phyloP scores from a whole-genome alignment of 2,888 invertebrate species.

The Apeira syringaria region DNA sequence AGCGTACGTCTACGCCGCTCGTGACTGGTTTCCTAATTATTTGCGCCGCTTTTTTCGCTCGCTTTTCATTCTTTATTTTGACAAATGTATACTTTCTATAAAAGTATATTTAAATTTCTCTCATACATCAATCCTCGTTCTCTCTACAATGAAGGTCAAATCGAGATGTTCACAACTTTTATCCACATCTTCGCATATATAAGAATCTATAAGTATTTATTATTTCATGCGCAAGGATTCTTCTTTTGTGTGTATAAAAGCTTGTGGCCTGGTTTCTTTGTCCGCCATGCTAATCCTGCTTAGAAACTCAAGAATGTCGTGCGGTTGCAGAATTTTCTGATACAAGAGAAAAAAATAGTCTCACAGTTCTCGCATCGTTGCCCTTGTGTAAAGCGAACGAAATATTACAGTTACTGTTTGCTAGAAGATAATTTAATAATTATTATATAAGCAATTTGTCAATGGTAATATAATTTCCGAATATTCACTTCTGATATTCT shows the following conservation, averaged over 20 bases:
- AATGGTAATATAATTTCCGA: slow-evolving; percentile 39
- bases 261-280: slow-evolving; percentile 8
- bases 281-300: slow-evolving; percentile 7
- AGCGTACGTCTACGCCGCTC: slow-evolving; percentile 18
- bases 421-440: background rate
- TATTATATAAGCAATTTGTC: slow-evolving; percentile 25
- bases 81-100: too few relatives aligned
- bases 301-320: background rate
- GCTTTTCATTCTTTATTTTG: slow-evolving; percentile 30
- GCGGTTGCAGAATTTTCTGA: slow-evolving; percentile 4
- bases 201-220: slow-evolving; percentile 10
- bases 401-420: background rate
- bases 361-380: background rate
- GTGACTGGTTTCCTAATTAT: slow-evolving; percentile 31
- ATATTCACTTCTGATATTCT: slow-evolving; percentile 38
- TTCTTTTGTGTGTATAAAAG: slow-evolving; percentile 2
- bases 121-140: slow-evolving; percentile 20
- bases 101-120: slow-evolving; percentile 35
- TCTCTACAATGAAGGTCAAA: slow-evolving; percentile 10
- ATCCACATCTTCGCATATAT: slow-evolving; percentile 11
- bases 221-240: slow-evolving; percentile 2
- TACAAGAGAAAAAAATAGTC: background rate
- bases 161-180: slow-evolving; percentile 22
- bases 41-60: slow-evolving; percentile 27
- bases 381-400: background rate